Percentiles rank a stretch among this genome's conserved stretches.
Conservation (phyloP, 37 sponge, comb jelly and placozoan genomes). For the Diacarnus erythraeanus region DNA sequence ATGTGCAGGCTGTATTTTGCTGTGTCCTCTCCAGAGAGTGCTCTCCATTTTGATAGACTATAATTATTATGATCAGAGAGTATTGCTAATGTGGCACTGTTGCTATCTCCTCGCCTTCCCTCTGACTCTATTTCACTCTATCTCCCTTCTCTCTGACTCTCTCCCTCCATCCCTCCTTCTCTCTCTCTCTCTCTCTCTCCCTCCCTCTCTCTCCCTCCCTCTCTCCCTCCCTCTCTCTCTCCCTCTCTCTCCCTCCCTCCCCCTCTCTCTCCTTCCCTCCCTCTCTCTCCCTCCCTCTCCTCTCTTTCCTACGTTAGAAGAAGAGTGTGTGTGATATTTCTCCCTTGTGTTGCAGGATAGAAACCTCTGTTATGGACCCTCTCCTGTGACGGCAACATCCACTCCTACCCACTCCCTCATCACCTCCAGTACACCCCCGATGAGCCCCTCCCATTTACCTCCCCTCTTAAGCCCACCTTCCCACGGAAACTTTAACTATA, state of each 20-base stretch:
- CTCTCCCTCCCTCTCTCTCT: background rate
- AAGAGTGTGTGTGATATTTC: background rate
- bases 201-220: background rate
- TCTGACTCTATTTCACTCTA: too few species aligned
- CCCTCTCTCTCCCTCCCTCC: background rate
- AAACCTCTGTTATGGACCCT: slow-evolving; percentile 25
- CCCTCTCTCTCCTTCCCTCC: background rate
- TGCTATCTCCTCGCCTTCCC: too few species aligned
- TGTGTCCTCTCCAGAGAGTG: too few species aligned
- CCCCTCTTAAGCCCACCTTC: background rate
- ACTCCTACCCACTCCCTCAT: slow-evolving; percentile 7
- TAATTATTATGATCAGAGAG: too few species aligned
- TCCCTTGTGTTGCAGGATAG: background rate
- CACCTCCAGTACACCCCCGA: slow-evolving; percentile 10
- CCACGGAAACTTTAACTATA: slow-evolving; percentile 19
- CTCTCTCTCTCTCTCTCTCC: background rate
- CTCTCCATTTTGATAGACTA: too few species aligned
- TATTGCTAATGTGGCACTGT: too few species aligned
- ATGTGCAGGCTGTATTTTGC: too few species aligned
- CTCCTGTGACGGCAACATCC: background rate
- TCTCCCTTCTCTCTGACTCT: background rate
- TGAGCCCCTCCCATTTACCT: background rate
- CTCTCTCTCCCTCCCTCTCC: background rate
- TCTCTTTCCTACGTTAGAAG: background rate
- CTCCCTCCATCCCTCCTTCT: background rate